phyloP scores from a whole-genome alignment of 2,797 vertebrate genomes.

The Oreortyx pictus region DNA sequence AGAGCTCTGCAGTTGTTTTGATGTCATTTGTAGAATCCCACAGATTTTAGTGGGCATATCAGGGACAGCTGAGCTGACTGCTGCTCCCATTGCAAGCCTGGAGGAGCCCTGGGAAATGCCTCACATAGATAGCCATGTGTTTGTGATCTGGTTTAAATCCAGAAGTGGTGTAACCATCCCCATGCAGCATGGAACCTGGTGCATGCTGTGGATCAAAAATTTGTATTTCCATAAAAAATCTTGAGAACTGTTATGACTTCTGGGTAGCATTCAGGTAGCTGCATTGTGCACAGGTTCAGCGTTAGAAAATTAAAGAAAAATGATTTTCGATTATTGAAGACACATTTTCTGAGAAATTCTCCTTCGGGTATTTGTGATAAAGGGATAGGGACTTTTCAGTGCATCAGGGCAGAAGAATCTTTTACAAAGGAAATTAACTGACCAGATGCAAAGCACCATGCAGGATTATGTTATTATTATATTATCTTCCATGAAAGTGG shows the following conservation, averaged over 20 bases:
- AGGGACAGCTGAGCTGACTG: too few relatives aligned
- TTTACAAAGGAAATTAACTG: not conserved
- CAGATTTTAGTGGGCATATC: not conserved
- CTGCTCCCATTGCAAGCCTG: not conserved
- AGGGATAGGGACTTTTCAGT: not conserved
- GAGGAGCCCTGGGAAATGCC: not conserved
- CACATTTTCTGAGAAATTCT: fast-evolving
- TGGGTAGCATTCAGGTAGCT: not conserved
- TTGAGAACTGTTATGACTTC: not conserved
- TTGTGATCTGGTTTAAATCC: not conserved
- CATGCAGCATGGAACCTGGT: not conserved
- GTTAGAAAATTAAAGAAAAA: not conserved
- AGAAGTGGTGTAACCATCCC: too few relatives aligned
- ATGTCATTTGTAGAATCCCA: not conserved
- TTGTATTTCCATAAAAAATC: not conserved
- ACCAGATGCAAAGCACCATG: not conserved
- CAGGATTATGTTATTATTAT: fast-evolving
- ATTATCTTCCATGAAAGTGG: not conserved
- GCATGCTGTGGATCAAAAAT: not conserved
- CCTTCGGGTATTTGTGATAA: not conserved
- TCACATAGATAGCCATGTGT: not conserved
- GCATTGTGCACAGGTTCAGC: not conserved
- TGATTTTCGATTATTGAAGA: fast-evolving
- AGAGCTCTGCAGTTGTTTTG: not conserved
- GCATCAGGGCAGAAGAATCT: not conserved